Percentiles rank a stretch among this genome's conserved stretches.
These are phyloP conservation scores for Bovichtus variegatus DNA, from an alignment of 2,797 vertebrate species.

Conservation along the genomic window DNA sequence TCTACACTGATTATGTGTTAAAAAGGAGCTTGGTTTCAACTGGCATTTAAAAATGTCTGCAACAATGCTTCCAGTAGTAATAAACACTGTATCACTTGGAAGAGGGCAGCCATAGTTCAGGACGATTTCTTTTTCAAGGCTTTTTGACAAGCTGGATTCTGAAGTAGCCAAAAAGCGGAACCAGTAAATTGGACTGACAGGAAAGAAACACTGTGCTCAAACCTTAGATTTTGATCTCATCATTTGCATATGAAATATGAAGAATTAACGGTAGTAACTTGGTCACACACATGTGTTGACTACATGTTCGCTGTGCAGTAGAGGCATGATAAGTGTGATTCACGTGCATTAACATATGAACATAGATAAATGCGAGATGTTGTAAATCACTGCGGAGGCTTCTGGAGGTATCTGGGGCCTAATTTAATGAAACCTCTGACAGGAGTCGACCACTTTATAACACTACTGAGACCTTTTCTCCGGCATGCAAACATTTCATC, in stretches of 20 bases:
- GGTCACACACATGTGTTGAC: neutral
- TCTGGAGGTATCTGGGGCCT: neutral
- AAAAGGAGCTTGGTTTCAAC: conserved; percentile 8
- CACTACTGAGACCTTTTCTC: neutral
- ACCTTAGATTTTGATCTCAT: conserved; percentile 3
- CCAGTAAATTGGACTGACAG: conserved; percentile 8
- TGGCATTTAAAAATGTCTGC: neutral
- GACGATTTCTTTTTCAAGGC: neutral
- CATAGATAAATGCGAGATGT: neutral
- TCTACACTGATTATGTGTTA: conserved; percentile 15
- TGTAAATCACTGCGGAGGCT: neutral
- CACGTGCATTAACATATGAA: neutral
- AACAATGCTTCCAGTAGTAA: neutral
- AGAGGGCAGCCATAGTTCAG: conserved; percentile 4
- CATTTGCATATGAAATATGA: neutral
- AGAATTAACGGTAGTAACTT: neutral
- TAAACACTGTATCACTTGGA: conserved; percentile 2
- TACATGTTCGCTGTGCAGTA: neutral
- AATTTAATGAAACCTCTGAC: conserved; percentile 24
- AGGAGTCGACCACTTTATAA: neutral
- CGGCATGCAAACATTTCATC: conserved; percentile 8
- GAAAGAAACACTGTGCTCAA: neutral
- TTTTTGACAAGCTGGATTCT: neutral
- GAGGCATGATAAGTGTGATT: neutral
- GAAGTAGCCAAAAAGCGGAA: neutral